Evolutionary conservation across 23 tunicate genomes (phyloP).

Genomic region (Aplidium turbinatum): DNA sequence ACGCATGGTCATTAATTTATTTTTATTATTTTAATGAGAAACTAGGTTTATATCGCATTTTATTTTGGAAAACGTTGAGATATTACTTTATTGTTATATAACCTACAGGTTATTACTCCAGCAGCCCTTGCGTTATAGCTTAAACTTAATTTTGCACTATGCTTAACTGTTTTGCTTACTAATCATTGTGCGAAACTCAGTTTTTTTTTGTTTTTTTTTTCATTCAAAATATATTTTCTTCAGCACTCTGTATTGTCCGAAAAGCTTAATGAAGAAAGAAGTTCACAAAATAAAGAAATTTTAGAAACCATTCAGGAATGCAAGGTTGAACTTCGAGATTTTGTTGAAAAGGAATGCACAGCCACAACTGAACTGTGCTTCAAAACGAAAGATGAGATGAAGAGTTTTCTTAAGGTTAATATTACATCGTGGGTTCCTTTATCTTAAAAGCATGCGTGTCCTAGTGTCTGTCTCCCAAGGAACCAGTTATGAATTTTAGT

Average conservation of each 20-base stretch:
- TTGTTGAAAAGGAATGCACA: slow-evolving; percentile 13
- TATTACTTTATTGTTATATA: too few relatives aligned
- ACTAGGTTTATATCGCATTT: too few relatives aligned
- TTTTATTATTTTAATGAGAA: too few relatives aligned
- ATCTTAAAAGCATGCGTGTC: too few relatives aligned
- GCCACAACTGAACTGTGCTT: background rate
- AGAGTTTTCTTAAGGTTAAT: slow-evolving; percentile 11
- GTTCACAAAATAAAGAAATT: background rate
- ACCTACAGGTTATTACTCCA: too few relatives aligned
- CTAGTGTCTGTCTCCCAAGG: too few relatives aligned
- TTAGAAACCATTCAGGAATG: background rate
- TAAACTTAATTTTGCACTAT: background rate
- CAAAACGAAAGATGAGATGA: background rate
- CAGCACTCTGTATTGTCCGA: slow-evolving; percentile 15
- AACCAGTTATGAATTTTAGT: too few relatives aligned
- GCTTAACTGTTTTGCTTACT: background rate
- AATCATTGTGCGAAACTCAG: too few relatives aligned
- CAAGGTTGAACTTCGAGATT: slow-evolving; percentile 11
- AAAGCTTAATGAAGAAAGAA: slow-evolving; percentile 6
- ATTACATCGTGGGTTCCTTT: too few relatives aligned
- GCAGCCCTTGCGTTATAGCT: too few relatives aligned
- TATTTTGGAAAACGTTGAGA: too few relatives aligned
- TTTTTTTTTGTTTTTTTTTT: background rate
- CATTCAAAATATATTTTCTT: background rate
- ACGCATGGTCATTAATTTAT: too few relatives aligned